phyloP scores from a whole-genome alignment of 2,888 invertebrate species.

The Meteorus colon region DNA sequence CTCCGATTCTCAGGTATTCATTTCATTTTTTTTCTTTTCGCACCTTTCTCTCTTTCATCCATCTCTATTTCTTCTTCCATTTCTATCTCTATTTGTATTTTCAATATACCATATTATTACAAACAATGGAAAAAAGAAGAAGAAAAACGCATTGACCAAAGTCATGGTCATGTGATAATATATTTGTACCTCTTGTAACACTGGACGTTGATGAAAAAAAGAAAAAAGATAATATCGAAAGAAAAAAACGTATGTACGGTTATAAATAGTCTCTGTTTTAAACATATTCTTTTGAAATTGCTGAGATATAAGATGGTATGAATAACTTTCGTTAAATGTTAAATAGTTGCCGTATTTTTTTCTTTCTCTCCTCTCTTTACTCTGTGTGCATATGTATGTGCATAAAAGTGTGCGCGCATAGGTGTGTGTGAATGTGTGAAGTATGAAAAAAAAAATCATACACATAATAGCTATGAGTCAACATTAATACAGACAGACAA shows the following conservation, averaged over 20 bases:
- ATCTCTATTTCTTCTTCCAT: too few species aligned
- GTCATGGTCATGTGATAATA: slow-evolving; percentile 22
- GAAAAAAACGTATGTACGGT: neutral
- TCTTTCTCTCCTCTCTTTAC: neutral
- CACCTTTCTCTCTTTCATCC: slow-evolving; percentile 6
- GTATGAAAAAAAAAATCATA: neutral
- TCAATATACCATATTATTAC: too few species aligned
- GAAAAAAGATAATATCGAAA: neutral
- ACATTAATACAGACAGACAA: slow-evolving; percentile 19
- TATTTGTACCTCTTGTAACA: neutral
- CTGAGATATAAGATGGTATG: slow-evolving; percentile 2
- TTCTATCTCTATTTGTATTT: too few species aligned
- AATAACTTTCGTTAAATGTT: slow-evolving; percentile 8
- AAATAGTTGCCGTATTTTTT: neutral
- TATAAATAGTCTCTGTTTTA: slow-evolving; percentile 3
- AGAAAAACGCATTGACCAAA: neutral
- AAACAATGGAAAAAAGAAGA: neutral
- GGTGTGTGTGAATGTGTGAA: neutral
- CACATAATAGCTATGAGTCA: slow-evolving; percentile 9
- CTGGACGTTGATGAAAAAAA: slow-evolving; percentile 5
- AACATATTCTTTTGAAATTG: slow-evolving; percentile 3
- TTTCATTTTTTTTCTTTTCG: slow-evolving; percentile 14
- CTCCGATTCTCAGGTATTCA: slow-evolving; percentile 79
- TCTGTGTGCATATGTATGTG: neutral
- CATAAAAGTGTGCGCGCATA: neutral